A percentile compares a stretch with the other conserved stretches of the same genome.
Conservation (phyloP, 2,797 vertebrate genomes). For the Sebastolobus altivelis region DNA sequence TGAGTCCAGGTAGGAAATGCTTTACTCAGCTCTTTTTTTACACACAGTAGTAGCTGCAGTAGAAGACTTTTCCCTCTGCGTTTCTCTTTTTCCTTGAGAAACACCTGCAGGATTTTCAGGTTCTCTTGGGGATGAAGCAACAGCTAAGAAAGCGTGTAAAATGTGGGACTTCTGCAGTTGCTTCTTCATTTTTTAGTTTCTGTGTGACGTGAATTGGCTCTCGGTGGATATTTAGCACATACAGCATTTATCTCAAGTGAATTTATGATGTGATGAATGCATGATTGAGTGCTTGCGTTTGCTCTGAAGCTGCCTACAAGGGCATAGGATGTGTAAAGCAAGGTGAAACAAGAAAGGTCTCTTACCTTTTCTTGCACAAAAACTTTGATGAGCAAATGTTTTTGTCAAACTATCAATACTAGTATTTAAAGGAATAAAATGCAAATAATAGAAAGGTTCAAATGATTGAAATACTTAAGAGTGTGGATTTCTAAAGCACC, state of each 20-base stretch:
- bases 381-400: background rate
- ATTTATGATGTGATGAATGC: constrained; percentile 15
- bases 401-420: background rate
- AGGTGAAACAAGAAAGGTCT: constrained; percentile 6
- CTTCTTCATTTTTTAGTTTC: background rate
- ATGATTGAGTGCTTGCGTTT: background rate
- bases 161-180: background rate
- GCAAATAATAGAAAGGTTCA: constrained; percentile 10
- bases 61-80: background rate
- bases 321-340: background rate
- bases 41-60: background rate
- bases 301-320: background rate
- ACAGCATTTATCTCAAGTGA: constrained; percentile 15
- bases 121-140: constrained; percentile 16
- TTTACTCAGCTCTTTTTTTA: constrained; percentile 3
- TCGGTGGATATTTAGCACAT: constrained; percentile 6
- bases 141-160: background rate
- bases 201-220: background rate
- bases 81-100: background rate
- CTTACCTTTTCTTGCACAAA: background rate
- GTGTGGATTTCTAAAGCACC: constrained; percentile 28
- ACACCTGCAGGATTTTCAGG: constrained; percentile 22
- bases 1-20: constrained; percentile 12
- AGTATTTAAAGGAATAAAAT: constrained; percentile 11
- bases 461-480: constrained; percentile 19